Conservation (phyloP, 30 jellyfish, hydroid and myxozoan species). For the Kudoa iwatai region DNA sequence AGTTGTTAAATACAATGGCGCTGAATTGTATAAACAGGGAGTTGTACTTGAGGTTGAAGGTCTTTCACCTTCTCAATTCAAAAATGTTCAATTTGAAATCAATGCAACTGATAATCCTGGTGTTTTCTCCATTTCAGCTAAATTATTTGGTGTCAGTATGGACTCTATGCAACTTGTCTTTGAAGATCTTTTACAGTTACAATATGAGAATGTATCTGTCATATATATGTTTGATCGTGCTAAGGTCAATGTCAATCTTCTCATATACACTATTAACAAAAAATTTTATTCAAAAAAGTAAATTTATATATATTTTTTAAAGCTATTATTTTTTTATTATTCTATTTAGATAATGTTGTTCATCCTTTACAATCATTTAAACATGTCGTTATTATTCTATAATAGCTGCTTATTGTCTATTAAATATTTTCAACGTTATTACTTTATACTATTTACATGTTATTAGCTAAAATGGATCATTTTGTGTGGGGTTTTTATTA, state of each 20-base stretch:
- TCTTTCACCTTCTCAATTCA: not conserved
- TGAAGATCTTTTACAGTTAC: constrained; percentile 59
- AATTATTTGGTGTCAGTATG: not conserved
- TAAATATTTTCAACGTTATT: no score
- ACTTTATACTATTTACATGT: no score
- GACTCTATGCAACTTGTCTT: not conserved
- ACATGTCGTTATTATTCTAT: no score
- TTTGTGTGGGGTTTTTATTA: no score
- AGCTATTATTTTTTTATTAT: no score
- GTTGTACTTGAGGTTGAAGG: not conserved
- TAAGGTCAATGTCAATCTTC: constrained; percentile 39
- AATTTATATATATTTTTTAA: no score
- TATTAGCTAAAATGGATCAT: no score
- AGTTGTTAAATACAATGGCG: not conserved
- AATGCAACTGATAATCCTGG: not conserved
- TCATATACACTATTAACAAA: constrained; percentile 31
- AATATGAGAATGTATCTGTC: constrained; percentile 67
- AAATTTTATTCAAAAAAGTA: constrained; percentile 14
- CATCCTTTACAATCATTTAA: no score
- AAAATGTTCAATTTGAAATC: not conserved
- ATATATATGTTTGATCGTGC: constrained; percentile 83
- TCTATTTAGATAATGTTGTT: no score
- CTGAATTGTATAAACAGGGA: not conserved
- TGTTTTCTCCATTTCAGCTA: not conserved
- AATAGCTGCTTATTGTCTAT: no score